A percentile compares a stretch with the other conserved stretches of the same genome.
Evolutionary conservation across 1,140 invertebrate genomes (phyloP).

Genomic region (Monochamus saltuarius): DNA sequence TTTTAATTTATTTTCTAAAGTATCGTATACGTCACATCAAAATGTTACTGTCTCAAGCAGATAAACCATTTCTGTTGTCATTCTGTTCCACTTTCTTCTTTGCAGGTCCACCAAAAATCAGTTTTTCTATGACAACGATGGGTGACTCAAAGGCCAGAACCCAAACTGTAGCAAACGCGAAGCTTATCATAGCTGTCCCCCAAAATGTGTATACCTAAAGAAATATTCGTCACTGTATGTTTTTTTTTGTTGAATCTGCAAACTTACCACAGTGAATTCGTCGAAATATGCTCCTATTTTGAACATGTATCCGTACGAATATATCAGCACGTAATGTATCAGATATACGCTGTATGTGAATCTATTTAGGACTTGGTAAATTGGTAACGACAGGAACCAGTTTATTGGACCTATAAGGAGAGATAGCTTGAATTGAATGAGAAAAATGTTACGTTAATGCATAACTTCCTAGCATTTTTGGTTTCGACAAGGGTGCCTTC

Average conservation of each 20-base stretch:
- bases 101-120: background rate
- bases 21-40: too few species aligned
- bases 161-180: slow-evolving; percentile 32
- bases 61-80: too few species aligned
- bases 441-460: too few species aligned
- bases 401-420: slow-evolving; percentile 23
- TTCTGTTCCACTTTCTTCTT: too few species aligned
- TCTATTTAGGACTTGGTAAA: slow-evolving; percentile 20
- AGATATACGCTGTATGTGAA: slow-evolving; percentile 25
- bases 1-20: too few species aligned
- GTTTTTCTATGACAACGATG: slow-evolving; percentile 34
- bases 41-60: too few species aligned
- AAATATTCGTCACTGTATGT: background rate
- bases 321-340: slow-evolving; percentile 7
- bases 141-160: slow-evolving; percentile 37
- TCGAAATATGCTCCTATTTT: slow-evolving; percentile 20
- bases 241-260: too few species aligned
- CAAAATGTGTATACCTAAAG: slow-evolving; percentile 35
- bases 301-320: background rate
- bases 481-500: too few species aligned
- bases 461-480: too few species aligned
- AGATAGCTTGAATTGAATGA: background rate
- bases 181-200: slow-evolving; percentile 30
- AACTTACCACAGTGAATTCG: slow-evolving; percentile 17
- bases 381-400: slow-evolving; percentile 14